These are phyloP conservation scores for Callyntrura sp. DNA, from an alignment of 2,888 invertebrate genomes.

Conservation along the genomic window DNA sequence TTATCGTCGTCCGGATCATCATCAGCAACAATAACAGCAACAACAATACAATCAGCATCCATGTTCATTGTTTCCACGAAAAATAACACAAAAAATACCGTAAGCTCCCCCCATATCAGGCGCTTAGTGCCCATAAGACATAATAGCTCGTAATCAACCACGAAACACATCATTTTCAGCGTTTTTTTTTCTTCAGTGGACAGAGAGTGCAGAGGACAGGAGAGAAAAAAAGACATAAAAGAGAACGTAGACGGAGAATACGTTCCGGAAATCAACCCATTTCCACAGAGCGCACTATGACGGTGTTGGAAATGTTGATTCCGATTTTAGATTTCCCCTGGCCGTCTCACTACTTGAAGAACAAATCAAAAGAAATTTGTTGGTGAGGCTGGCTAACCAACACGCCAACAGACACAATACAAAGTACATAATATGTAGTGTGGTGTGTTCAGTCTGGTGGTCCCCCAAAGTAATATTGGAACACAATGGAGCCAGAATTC, in stretches of 20 bases:
- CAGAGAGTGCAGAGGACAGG: not conserved
- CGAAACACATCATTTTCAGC: slow-evolving; percentile 35
- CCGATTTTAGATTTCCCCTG: slow-evolving; percentile 60
- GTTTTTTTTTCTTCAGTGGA: slow-evolving; percentile 34
- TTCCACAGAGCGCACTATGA: slow-evolving; percentile 57
- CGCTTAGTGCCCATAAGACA: slow-evolving; percentile 39
- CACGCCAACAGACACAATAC: not conserved
- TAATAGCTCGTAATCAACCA: slow-evolving; percentile 54
- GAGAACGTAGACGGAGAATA: slow-evolving; percentile 49
- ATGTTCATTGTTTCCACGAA: slow-evolving; percentile 23
- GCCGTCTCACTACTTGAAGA: slow-evolving; percentile 33
- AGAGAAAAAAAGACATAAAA: slow-evolving; percentile 11
- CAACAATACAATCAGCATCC: slow-evolving; percentile 16
- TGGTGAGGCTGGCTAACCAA: slow-evolving; percentile 22
- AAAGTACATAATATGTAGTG: slow-evolving; percentile 4
- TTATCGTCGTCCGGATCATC: not conserved
- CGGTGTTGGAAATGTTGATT: slow-evolving; percentile 48
- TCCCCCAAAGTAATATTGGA: not conserved
- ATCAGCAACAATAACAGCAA: slow-evolving; percentile 11
- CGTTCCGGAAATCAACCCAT: slow-evolving; percentile 63
- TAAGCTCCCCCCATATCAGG: slow-evolving; percentile 40
- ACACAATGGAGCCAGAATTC: not conserved
- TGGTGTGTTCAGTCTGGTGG: not conserved
- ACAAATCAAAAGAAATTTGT: slow-evolving; percentile 56
- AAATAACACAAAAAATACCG: not conserved